These are phyloP conservation scores for Pseudomyrmex sp. DNA, from an alignment of 1,140 invertebrate genomes.

Conservation along the genomic window DNA sequence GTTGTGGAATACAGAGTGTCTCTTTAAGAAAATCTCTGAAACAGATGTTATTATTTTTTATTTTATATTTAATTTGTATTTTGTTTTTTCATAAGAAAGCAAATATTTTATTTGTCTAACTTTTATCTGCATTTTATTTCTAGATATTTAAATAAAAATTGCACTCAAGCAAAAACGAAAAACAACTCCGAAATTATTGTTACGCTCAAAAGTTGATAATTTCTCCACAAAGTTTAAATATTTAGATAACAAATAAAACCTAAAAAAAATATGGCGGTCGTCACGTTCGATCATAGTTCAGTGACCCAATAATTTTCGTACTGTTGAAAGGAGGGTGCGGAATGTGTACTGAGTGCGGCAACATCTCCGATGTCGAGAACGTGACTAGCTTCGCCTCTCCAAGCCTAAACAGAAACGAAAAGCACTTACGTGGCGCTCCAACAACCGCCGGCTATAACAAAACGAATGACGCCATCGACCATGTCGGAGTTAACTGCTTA, in stretches of 20 bases:
- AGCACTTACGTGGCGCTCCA: constrained; percentile 67
- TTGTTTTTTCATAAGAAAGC: neutral
- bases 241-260: neutral
- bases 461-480: constrained; percentile 76
- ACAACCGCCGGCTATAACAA: constrained; percentile 61
- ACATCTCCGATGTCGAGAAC: constrained; percentile 72
- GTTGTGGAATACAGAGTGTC: neutral
- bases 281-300: constrained; percentile 57
- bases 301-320: constrained; percentile 77
- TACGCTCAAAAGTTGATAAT: no score
- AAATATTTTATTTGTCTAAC: neutral
- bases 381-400: constrained; percentile 74
- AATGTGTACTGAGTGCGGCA: constrained; percentile 67
- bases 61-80: neutral
- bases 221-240: no score
- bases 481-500: constrained; percentile 68
- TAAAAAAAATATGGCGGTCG: neutral
- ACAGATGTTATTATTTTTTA: no score
- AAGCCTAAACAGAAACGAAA: constrained; percentile 76
- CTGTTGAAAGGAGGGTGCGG: constrained; percentile 72
- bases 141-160: no score
- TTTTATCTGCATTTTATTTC: no score
- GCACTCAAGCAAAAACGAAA: no score
- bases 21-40: neutral
- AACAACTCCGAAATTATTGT: no score